Evolutionary conservation across 2,113 vertebrate genomes (phyloP).

Genomic region (Sterrhoptilus dennistouni): DNA sequence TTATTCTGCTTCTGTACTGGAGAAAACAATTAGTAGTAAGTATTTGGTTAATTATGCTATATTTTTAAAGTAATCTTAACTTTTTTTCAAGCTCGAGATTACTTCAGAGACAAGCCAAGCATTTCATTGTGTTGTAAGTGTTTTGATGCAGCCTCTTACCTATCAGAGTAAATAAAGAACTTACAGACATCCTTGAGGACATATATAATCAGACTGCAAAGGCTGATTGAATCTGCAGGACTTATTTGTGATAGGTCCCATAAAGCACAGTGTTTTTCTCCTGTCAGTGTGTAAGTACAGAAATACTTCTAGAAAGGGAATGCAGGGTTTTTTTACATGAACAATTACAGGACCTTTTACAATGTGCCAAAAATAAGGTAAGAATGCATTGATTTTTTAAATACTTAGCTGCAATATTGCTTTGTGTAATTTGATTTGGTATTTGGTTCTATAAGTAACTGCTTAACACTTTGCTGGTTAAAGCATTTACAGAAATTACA

Average conservation of each 20-base stretch:
- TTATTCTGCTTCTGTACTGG: not conserved
- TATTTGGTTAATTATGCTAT: not conserved
- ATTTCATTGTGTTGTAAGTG: not conserved
- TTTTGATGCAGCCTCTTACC: not conserved
- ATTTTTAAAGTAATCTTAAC: not conserved
- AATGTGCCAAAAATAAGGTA: not conserved
- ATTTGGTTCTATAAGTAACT: not conserved
- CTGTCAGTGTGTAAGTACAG: not conserved
- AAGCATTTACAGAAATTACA: not conserved
- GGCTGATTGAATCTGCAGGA: not conserved
- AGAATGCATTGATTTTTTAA: not conserved
- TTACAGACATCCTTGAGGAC: not conserved
- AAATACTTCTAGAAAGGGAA: not conserved
- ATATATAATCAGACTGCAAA: not conserved
- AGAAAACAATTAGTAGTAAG: not conserved
- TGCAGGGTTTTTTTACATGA: not conserved
- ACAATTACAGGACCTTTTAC: not conserved
- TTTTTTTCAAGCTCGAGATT: not conserved
- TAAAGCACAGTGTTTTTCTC: not conserved
- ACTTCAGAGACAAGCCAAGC: not conserved
- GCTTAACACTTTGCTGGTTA: not conserved
- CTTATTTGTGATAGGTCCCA: not conserved
- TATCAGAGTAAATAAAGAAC: not conserved
- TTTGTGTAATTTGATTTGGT: not conserved
- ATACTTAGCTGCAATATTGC: not conserved